These are phyloP conservation scores for Eubucco bourcierii DNA, from an alignment of 2,113 vertebrate genomes.

Conservation along the genomic window DNA sequence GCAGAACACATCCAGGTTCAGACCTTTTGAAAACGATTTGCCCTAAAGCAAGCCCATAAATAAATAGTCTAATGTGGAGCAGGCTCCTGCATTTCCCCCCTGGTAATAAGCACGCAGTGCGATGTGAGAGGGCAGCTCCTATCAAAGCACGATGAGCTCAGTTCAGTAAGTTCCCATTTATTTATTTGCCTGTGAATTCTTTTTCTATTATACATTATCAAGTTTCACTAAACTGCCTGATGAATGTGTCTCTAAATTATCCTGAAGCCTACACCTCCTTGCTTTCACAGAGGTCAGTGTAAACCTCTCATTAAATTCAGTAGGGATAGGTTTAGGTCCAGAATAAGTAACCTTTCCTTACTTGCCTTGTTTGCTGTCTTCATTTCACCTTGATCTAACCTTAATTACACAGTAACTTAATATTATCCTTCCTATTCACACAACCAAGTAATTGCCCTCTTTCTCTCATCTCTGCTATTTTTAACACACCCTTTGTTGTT, in stretches of 20 bases:
- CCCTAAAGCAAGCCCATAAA: slow-evolving; percentile 15
- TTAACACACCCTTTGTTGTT: slow-evolving; percentile 65
- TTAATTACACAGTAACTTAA: slow-evolving; percentile 70
- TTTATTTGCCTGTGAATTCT: slow-evolving; percentile 5
- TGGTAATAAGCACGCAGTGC: background rate
- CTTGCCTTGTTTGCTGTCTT: slow-evolving; percentile 46
- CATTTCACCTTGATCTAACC: slow-evolving; percentile 65
- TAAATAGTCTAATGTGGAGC: slow-evolving; percentile 18
- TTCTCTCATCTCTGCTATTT: slow-evolving; percentile 68
- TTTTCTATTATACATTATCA: slow-evolving; percentile 9
- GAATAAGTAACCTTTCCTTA: slow-evolving; percentile 6
- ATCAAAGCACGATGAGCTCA: slow-evolving; percentile 14
- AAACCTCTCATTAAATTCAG: slow-evolving; percentile 15
- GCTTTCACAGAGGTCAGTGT: background rate
- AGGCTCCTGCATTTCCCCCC: background rate
- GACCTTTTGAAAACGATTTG: background rate
- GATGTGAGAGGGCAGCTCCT: background rate
- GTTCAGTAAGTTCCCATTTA: background rate
- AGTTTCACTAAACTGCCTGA: slow-evolving; percentile 16
- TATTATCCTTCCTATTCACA: slow-evolving; percentile 59
- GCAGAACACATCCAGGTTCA: background rate
- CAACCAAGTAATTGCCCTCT: slow-evolving; percentile 65
- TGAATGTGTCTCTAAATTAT: slow-evolving; percentile 16
- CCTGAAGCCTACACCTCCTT: background rate
- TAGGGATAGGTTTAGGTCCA: background rate